Evolutionary conservation across 2,797 vertebrate genomes (phyloP).

Genomic region (Sebastes itinus): DNA sequence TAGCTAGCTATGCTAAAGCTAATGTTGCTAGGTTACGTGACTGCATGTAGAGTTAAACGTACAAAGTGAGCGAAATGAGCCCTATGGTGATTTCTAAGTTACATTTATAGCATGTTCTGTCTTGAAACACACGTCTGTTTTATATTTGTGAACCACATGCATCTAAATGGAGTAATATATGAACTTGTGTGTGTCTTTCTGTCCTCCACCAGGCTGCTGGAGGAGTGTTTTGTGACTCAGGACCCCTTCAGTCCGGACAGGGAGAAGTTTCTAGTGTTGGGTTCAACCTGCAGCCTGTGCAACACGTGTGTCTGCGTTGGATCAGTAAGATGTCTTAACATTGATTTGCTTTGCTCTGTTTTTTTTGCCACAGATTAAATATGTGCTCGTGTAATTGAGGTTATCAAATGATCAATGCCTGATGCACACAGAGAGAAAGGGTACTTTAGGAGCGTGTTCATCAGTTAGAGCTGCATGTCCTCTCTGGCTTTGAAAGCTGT

Average conservation of each 20-base stretch:
- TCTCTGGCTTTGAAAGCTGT: background rate
- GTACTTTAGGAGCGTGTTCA: background rate
- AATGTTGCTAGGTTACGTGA: slow-evolving; percentile 7
- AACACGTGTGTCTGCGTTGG: slow-evolving; percentile 83
- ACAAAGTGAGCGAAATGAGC: background rate
- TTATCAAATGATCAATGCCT: background rate
- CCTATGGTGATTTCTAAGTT: accelerated
- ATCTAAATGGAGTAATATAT: accelerated
- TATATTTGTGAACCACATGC: accelerated
- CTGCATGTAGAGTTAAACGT: background rate
- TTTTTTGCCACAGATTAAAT: background rate
- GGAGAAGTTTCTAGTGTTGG: slow-evolving; percentile 87
- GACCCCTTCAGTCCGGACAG: slow-evolving; percentile 89
- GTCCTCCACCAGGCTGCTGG: slow-evolving; percentile 81
- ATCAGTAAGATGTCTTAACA: slow-evolving; percentile 74
- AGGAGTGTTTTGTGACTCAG: slow-evolving; percentile 88
- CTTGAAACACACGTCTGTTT: accelerated
- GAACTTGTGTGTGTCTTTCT: background rate
- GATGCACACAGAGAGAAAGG: background rate
- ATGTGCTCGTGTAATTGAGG: background rate
- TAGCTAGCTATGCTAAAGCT: slow-evolving; percentile 39
- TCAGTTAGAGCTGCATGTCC: background rate
- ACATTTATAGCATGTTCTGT: accelerated
- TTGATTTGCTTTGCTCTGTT: background rate
- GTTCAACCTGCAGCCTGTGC: slow-evolving; percentile 87